phyloP scores from a whole-genome alignment of 2,888 invertebrate species.

The Sminthurinus aureus region DNA sequence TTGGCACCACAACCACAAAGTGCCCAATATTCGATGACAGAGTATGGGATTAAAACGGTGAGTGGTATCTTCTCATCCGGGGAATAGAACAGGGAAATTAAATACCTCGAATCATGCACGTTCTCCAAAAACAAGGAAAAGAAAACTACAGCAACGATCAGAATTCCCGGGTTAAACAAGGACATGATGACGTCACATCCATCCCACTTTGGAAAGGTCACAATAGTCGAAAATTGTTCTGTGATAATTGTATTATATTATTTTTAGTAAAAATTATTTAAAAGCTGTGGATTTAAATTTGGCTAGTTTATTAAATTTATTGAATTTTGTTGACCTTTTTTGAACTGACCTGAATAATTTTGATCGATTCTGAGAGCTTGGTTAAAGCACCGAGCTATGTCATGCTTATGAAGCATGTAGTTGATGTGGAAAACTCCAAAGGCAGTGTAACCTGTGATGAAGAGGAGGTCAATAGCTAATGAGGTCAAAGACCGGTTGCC shows the following conservation, averaged over 20 bases:
- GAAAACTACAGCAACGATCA: background rate
- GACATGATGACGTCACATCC: constrained; percentile 1
- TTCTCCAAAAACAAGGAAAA: background rate
- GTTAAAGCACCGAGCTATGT: background rate
- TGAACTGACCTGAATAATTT: background rate
- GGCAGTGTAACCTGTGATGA: background rate
- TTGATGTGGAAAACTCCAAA: background rate
- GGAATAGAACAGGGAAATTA: background rate
- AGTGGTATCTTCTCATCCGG: background rate
- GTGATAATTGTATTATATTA: background rate
- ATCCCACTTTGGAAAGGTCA: background rate
- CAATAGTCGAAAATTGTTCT: background rate
- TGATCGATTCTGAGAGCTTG: background rate
- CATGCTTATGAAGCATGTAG: background rate
- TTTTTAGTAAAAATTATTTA: background rate
- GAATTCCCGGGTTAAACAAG: background rate
- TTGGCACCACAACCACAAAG: background rate
- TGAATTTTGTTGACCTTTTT: background rate
- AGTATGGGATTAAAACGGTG: background rate
- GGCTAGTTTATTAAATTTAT: background rate
- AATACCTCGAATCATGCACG: background rate
- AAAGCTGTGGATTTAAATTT: background rate
- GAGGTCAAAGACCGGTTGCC: background rate
- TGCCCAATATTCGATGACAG: background rate
- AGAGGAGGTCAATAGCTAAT: background rate